phyloP scores from a whole-genome alignment of 2,888 invertebrate genomes.

The Torymus tubicola region DNA sequence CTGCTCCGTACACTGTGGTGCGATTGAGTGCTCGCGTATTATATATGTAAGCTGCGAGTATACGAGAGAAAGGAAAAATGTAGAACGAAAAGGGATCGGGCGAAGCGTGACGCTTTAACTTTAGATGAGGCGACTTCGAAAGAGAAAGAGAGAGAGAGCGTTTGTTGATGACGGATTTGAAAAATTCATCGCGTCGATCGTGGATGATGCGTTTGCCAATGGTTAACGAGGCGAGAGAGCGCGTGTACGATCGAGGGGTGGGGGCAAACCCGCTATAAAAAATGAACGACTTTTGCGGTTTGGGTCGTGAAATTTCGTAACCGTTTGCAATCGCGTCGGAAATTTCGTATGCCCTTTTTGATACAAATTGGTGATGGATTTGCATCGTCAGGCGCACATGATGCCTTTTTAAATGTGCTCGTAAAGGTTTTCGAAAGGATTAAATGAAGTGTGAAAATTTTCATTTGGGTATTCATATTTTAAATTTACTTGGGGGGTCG shows the following conservation, averaged over 20 bases:
- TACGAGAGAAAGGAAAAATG: conserved; percentile 12
- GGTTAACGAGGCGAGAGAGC: conserved; percentile 13
- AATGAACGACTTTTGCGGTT: background rate
- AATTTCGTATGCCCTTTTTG: background rate
- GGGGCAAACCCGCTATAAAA: background rate
- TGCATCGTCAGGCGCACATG: too few relatives aligned
- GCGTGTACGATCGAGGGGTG: background rate
- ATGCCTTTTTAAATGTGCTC: too few relatives aligned
- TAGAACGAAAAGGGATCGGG: conserved; percentile 16
- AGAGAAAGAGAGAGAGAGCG: background rate
- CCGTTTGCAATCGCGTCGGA: background rate
- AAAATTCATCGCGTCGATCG: conserved; percentile 35
- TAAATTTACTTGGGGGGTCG: too few relatives aligned
- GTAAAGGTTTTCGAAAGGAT: too few relatives aligned
- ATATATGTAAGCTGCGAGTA: background rate
- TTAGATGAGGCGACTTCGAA: background rate
- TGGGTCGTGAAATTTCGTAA: conserved; percentile 6
- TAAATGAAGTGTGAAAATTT: too few relatives aligned
- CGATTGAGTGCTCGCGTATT: conserved; percentile 35
- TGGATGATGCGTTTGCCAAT: conserved; percentile 24
- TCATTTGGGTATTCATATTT: too few relatives aligned
- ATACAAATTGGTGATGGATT: too few relatives aligned
- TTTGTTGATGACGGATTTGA: conserved; percentile 29
- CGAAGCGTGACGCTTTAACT: conserved; percentile 41
- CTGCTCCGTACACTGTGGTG: background rate